Evolutionary conservation across 2,113 vertebrate species (phyloP).

Genomic region (Oncorhynchus mykiss): DNA sequence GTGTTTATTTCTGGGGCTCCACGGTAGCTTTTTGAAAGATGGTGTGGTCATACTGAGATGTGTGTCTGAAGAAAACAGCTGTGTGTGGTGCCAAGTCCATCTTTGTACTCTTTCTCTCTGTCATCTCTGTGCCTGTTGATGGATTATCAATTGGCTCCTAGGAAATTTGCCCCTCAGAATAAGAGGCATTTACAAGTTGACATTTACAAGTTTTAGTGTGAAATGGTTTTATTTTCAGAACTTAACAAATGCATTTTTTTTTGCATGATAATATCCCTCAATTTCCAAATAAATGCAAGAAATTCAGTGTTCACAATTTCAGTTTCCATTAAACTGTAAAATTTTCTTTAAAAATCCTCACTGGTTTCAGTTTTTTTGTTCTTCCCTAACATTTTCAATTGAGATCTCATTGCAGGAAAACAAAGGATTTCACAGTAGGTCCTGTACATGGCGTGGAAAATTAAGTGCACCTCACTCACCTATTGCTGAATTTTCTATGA

Average conservation of each 20-base stretch:
- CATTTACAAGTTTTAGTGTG: constrained; percentile 50
- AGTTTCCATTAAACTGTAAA: constrained; percentile 76
- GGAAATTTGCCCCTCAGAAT: constrained; percentile 13
- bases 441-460: too few relatives aligned
- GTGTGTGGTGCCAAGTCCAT: constrained; percentile 35
- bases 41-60: background rate
- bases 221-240: constrained; percentile 42
- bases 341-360: constrained; percentile 56
- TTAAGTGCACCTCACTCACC: too few relatives aligned
- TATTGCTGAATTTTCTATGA: too few relatives aligned
- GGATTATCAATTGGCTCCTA: constrained; percentile 20
- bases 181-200: constrained; percentile 59
- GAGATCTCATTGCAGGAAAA: background rate
- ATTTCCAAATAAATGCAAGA: constrained; percentile 64
- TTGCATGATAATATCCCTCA: constrained; percentile 68
- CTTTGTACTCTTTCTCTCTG: constrained; percentile 18
- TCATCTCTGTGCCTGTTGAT: constrained; percentile 47
- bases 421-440: background rate
- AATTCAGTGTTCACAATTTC: constrained; percentile 69
- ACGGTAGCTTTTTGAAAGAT: constrained; percentile 15
- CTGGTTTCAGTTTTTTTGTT: constrained; percentile 18
- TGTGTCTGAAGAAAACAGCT: background rate
- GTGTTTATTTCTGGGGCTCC: constrained; percentile 18
- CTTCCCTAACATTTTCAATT: background rate
- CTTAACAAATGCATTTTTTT: constrained; percentile 58